Evolutionary conservation across 1,140 invertebrate genomes (phyloP).

Genomic region (Nautilus pompilius): DNA sequence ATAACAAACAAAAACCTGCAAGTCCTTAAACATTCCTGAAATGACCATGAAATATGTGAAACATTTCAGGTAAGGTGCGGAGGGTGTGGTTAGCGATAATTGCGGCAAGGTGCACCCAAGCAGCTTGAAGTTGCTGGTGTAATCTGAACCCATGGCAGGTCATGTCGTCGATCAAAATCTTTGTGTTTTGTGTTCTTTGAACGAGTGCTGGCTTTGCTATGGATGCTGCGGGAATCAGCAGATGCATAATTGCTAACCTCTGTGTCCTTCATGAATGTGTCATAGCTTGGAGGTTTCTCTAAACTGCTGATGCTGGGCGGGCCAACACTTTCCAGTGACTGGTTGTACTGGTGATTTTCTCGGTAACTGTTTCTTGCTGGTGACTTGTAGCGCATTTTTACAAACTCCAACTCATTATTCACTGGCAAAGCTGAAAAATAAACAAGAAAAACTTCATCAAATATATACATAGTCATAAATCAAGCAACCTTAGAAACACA

Average conservation of each 20-base stretch:
- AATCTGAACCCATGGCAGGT: constrained; percentile 50
- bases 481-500: no score
- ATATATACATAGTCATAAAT: no score
- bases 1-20: not conserved
- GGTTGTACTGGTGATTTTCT: constrained; percentile 16
- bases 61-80: not conserved
- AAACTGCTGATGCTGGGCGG: constrained; percentile 17
- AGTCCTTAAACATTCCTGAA: not conserved
- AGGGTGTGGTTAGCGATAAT: not conserved
- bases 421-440: constrained; percentile 40
- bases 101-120: not conserved
- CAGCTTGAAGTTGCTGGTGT: constrained; percentile 41
- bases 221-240: constrained; percentile 40
- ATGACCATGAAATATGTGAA: not conserved
- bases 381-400: constrained; percentile 49
- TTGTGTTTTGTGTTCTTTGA: constrained; percentile 13
- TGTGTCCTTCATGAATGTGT: constrained; percentile 38
- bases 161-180: constrained; percentile 22
- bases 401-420: constrained; percentile 53
- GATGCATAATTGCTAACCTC: constrained; percentile 15
- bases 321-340: constrained; percentile 13
- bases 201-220: constrained; percentile 35
- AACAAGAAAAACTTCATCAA: constrained; percentile 11
- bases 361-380: constrained; percentile 24
- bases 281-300: constrained; percentile 44